phyloP scores from a whole-genome alignment of 30 jellyfish, hydroid and myxozoan genomes.

The Pelagia noctiluca region DNA sequence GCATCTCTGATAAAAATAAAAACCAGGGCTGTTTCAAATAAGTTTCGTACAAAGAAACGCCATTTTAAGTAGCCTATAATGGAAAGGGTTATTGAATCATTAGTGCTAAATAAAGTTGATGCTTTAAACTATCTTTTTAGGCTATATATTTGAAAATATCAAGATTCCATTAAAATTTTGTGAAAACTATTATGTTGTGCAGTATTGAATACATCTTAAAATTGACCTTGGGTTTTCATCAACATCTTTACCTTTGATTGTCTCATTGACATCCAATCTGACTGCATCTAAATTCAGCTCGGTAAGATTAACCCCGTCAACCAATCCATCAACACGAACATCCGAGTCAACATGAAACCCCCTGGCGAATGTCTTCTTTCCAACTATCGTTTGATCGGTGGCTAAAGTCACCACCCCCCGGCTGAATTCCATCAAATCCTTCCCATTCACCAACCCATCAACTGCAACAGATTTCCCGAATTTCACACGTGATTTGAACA shows the following conservation, averaged over 20 bases:
- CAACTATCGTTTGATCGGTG: conserved; percentile 55
- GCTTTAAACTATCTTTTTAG: neutral
- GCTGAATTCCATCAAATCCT: conserved; percentile 58
- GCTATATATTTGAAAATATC: neutral
- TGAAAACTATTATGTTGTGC: neutral
- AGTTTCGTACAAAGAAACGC: too few relatives aligned
- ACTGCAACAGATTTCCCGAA: conserved; percentile 47
- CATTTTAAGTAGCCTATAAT: neutral
- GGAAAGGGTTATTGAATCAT: neutral
- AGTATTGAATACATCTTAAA: neutral
- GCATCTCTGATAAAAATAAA: too few relatives aligned
- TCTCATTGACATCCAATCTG: conserved; percentile 59
- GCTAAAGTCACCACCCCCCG: conserved; percentile 58
- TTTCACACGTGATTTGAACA: conserved; percentile 12
- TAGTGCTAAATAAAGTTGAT: neutral
- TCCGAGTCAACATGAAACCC: conserved; percentile 69
- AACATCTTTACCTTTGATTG: conserved; percentile 58
- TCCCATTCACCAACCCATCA: conserved; percentile 79
- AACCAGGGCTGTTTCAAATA: too few relatives aligned
- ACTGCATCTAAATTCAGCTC: conserved; percentile 68
- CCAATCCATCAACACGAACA: conserved; percentile 71
- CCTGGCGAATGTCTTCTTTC: conserved; percentile 44
- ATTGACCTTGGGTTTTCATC: neutral
- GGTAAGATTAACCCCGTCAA: conserved; percentile 83
- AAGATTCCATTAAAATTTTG: too few relatives aligned